These are phyloP conservation scores for Apis dorsata DNA, from an alignment of 1,140 invertebrate species.

Conservation along the genomic window DNA sequence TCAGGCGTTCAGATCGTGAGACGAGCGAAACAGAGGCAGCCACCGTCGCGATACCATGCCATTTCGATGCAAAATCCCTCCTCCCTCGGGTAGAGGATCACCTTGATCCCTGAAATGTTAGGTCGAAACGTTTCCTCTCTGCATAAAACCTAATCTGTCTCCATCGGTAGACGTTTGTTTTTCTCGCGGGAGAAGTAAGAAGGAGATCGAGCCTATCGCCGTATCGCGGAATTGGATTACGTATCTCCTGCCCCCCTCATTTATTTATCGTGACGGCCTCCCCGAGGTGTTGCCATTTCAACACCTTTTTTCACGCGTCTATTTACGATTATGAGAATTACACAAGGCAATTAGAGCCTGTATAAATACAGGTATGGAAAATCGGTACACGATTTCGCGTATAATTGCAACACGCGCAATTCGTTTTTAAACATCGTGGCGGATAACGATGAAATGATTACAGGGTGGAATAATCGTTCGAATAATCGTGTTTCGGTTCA, in stretches of 20 bases:
- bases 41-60: slow-evolving; percentile 16
- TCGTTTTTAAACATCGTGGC: too few relatives aligned
- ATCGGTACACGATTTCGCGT: not conserved
- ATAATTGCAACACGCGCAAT: too few relatives aligned
- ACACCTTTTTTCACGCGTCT: slow-evolving; percentile 72
- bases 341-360: slow-evolving; percentile 70
- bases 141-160: slow-evolving; percentile 27
- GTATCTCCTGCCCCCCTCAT: slow-evolving; percentile 68
- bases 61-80: slow-evolving; percentile 24
- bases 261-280: slow-evolving; percentile 70
- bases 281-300: slow-evolving; percentile 68
- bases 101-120: slow-evolving; percentile 61
- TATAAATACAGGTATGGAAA: slow-evolving; percentile 47
- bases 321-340: slow-evolving; percentile 76
- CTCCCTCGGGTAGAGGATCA: slow-evolving; percentile 22
- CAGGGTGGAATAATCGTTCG: too few relatives aligned
- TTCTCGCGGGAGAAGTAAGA: not conserved
- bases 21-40: slow-evolving; percentile 26
- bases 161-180: slow-evolving; percentile 20
- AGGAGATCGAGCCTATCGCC: slow-evolving; percentile 44
- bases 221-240: slow-evolving; percentile 73
- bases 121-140: slow-evolving; percentile 18
- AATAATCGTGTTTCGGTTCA: too few relatives aligned
- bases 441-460: too few relatives aligned
- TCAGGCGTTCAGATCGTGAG: slow-evolving; percentile 50